A percentile compares a stretch with the other conserved stretches of the same genome.
Conservation (phyloP, 2,113 vertebrate genomes). For the Lipotes vexillifer region DNA sequence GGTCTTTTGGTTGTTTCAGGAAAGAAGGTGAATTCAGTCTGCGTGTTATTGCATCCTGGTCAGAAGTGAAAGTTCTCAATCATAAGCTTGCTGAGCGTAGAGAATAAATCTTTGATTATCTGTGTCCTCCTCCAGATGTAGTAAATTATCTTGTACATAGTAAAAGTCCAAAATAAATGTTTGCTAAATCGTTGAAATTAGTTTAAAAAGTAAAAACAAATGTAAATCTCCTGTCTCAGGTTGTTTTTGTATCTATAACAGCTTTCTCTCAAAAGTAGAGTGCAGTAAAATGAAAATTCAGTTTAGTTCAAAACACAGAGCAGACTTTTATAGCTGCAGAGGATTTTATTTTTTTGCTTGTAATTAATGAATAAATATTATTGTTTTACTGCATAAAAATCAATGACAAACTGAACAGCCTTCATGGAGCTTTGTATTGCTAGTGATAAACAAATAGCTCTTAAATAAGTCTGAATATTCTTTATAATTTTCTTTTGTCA, state of each 20-base stretch:
- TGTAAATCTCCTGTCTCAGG: neutral
- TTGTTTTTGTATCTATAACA: neutral
- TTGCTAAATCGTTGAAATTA: neutral
- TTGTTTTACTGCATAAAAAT: neutral
- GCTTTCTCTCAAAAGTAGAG: neutral
- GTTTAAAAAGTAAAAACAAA: neutral
- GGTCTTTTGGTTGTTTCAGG: neutral
- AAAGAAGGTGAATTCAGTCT: neutral
- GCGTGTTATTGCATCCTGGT: neutral
- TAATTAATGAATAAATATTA: slow-evolving; percentile 14
- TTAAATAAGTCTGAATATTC: neutral
- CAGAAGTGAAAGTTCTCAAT: neutral
- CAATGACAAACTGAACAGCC: neutral
- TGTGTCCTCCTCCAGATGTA: neutral
- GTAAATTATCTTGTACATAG: neutral
- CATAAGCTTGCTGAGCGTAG: neutral
- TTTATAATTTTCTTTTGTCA: neutral
- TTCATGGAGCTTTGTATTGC: neutral
- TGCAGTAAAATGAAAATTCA: neutral
- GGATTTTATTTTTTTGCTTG: neutral
- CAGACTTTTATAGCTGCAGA: neutral
- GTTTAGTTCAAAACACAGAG: neutral
- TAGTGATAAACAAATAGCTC: neutral
- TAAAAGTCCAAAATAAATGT: neutral
- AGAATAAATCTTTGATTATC: neutral